Evolutionary conservation across 2,888 invertebrate species (phyloP), one percentile per base, ranked within the genome.

Genomic region (Hydraecia micacea): DNA sequence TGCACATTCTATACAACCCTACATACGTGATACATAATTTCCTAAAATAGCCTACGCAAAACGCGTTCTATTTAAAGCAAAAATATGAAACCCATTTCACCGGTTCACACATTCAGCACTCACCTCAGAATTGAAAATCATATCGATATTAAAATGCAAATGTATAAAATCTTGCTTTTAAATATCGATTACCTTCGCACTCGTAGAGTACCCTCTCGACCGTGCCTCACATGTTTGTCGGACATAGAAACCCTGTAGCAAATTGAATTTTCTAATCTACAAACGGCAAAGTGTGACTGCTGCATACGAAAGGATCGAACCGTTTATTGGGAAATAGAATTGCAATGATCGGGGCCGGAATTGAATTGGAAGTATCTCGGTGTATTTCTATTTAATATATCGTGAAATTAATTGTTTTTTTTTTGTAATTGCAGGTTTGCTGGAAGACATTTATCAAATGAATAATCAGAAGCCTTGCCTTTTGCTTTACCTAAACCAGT

Each of bases 261-360:
- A 86, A 86, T 86, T 81, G 85, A 87, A 86, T 86, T 85, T 87
- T 87, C 79, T 86, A 87, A 87, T 87, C 85, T 87, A 60, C 65
- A 84, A 75, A 85, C 77, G 77, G 84, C 65, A 67, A 77, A 84
- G 80, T 85, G 77, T 80, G 86, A 84, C 75, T 84, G 78, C 83
- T 86, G 87, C 84, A 85, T 86, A 84, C 80, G 76, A 75, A 76
- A 83, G 75, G 73, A 72, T 79, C 55, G 73, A 36, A 32, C 11
- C 65, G 65, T 86, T 86, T 85, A 80, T 84, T 76, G 62, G 58
- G 65, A 72, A 76, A 80, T 80, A 72, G 73, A 72, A 84, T 76
- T 76, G 84, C 76, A 72, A 76, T 84, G 58, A 75, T 79, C 55
- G 39, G 28, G 5, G 21, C 49, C 32, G 49, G 49, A 72, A 86